Percentiles rank a stretch among this genome's conserved stretches.
Evolutionary conservation across 2,888 invertebrate genomes (phyloP).

Genomic region (Mimumesa dahlbomi): DNA sequence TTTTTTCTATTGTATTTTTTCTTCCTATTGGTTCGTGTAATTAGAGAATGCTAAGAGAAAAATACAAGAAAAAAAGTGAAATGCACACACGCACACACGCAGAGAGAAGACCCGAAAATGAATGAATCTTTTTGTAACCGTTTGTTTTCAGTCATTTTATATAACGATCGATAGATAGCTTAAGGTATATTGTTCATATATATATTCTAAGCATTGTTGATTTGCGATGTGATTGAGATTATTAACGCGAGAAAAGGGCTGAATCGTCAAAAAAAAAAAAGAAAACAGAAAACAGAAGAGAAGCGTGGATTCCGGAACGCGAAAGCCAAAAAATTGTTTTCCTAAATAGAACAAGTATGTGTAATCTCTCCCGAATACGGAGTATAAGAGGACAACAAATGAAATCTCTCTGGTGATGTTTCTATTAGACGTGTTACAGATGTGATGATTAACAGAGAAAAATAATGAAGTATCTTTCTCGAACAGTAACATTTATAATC

Average conservation of each 20-base stretch:
- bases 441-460: neutral
- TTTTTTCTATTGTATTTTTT: neutral
- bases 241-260: neutral
- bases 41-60: neutral
- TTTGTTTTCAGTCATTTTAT: no score
- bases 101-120: neutral
- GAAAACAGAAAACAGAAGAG: neutral
- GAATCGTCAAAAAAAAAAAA: no score
- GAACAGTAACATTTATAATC: constrained; percentile 68
- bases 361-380: constrained; percentile 39
- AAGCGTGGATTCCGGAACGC: constrained; percentile 58
- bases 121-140: no score
- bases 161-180: no score
- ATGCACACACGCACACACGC: no score
- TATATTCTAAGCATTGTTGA: neutral
- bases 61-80: neutral
- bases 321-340: constrained; percentile 43
- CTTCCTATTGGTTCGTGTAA: neutral
- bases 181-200: neutral
- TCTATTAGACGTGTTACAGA: constrained; percentile 37
- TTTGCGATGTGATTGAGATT: constrained; percentile 5
- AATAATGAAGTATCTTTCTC: constrained; percentile 38
- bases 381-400: constrained; percentile 26
- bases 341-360: constrained; percentile 38
- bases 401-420: constrained; percentile 37